A percentile compares a stretch with the other conserved stretches of the same genome.
Conservation (phyloP, 2,888 invertebrate genomes). For the Athalia circularis region DNA sequence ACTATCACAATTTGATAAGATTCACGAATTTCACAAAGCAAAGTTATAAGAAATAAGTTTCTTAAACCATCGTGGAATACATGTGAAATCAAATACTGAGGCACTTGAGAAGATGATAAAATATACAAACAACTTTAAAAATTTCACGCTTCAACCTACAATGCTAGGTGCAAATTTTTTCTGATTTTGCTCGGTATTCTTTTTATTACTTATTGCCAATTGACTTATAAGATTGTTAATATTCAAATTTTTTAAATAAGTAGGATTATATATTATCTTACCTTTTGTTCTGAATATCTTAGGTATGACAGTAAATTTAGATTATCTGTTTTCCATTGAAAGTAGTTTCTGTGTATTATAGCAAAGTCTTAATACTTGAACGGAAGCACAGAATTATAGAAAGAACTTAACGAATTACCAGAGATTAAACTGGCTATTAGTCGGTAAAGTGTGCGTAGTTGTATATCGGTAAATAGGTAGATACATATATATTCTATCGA, state of each 20-base stretch:
- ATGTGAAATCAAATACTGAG: conserved; percentile 19
- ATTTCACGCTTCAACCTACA: neutral
- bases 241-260: neutral
- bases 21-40: conserved; percentile 27
- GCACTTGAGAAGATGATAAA: neutral
- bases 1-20: conserved; percentile 29
- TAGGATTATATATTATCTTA: conserved; percentile 5
- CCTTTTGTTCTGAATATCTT: neutral
- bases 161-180: conserved; percentile 1
- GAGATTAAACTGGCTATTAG: neutral
- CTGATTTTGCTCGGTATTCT: neutral
- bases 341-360: neutral
- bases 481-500: conserved; percentile 7
- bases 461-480: neutral
- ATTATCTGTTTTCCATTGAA: neutral
- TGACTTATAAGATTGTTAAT: neutral
- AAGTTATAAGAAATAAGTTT: conserved; percentile 18
- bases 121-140: conserved; percentile 18
- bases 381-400: conserved; percentile 5
- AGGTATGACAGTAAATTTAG: neutral
- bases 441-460: conserved; percentile 1
- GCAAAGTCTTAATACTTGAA: conserved; percentile 7
- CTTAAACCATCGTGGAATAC: conserved; percentile 14
- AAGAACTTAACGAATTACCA: conserved; percentile 24
- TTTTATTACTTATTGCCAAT: neutral